Evolutionary conservation across 2,888 invertebrate genomes (phyloP).

Genomic region (Rhamphomyia laevipes): DNA sequence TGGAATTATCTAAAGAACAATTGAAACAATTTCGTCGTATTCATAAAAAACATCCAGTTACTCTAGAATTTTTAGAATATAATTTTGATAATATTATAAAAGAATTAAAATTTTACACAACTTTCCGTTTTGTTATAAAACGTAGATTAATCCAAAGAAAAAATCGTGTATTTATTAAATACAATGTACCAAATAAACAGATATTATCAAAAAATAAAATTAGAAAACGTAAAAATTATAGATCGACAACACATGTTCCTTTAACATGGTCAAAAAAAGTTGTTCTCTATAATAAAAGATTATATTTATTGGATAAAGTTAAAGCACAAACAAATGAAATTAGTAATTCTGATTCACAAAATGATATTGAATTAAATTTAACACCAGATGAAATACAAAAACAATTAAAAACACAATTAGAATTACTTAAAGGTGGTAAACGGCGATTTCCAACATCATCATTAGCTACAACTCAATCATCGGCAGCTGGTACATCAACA

Average conservation of each 20-base stretch:
- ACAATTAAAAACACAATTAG: constrained; percentile 31
- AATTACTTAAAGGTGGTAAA: constrained; percentile 27
- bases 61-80: background rate
- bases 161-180: background rate
- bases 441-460: constrained; percentile 15
- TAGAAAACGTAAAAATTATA: background rate
- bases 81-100: background rate
- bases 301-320: background rate
- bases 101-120: background rate
- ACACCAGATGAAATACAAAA: constrained; percentile 26
- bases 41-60: background rate
- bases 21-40: background rate
- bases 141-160: background rate
- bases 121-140: background rate
- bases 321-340: background rate
- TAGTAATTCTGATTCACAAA: background rate
- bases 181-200: background rate
- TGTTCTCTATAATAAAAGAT: background rate
- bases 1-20: background rate
- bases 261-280: constrained; percentile 6
- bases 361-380: constrained; percentile 3
- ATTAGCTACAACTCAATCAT: background rate
- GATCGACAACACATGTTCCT: background rate
- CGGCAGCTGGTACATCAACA: too few relatives aligned
- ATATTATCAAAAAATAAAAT: background rate